Percentiles rank a stretch among this genome's conserved stretches.
Conservation (phyloP, 2,888 invertebrate species). For the Meiosimyza decipiens region DNA sequence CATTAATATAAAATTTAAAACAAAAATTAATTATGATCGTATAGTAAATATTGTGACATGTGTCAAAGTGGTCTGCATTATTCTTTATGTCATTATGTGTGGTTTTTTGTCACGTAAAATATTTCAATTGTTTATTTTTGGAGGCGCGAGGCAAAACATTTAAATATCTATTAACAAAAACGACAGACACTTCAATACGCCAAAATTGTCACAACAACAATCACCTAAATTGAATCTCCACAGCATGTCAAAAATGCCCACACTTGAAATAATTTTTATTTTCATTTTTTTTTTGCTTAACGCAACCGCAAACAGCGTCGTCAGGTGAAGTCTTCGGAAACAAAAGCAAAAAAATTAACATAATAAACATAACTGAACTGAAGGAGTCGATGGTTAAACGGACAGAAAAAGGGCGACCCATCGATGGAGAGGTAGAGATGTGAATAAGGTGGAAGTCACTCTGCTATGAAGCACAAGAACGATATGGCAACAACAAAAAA, state of each 20-base stretch:
- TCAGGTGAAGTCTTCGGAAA: no score
- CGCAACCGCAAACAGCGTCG: background rate
- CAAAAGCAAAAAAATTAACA: constrained; percentile 51
- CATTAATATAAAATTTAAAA: no score
- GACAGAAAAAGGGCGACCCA: background rate
- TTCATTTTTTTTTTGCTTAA: background rate
- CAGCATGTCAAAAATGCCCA: constrained; percentile 13
- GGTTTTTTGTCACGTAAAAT: background rate
- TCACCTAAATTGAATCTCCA: background rate
- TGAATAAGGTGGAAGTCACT: constrained; percentile 6
- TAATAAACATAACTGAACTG: constrained; percentile 48
- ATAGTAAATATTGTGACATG: no score
- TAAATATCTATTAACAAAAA: constrained; percentile 21
- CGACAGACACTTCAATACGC: constrained; percentile 58
- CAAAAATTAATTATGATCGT: no score
- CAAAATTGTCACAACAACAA: constrained; percentile 44
- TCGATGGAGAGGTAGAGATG: background rate
- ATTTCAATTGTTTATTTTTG: constrained; percentile 1
- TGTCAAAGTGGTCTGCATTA: no score
- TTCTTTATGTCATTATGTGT: no score
- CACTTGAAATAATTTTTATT: background rate
- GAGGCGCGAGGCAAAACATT: constrained; percentile 9
- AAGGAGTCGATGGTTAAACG: constrained; percentile 34
- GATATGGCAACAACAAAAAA: constrained; percentile 17
- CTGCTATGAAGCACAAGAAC: constrained; percentile 1